Evolutionary conservation across 2,888 invertebrate genomes (phyloP).

Genomic region (Amphipyra tragopoginis): DNA sequence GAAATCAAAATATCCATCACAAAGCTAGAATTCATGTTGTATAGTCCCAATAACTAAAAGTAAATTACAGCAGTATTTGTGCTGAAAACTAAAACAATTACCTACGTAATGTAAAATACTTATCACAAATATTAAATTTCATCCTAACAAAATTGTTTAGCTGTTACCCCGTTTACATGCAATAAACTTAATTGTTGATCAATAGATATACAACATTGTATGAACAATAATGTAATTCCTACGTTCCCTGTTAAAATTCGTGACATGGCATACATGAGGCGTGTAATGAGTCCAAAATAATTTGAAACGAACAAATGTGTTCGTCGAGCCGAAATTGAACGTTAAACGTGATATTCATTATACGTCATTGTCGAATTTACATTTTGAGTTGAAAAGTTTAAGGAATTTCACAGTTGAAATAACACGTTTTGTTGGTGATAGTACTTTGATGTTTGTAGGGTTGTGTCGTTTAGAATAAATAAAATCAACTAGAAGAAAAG

Average conservation of each 20-base stretch:
- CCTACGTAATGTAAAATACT: no score
- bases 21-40: no score
- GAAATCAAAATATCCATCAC: no score
- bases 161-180: slow-evolving; percentile 5
- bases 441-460: slow-evolving; percentile 7
- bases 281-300: slow-evolving; percentile 46
- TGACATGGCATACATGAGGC: slow-evolving; percentile 26
- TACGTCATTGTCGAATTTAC: slow-evolving; percentile 37
- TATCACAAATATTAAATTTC: neutral
- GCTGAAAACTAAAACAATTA: no score
- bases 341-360: slow-evolving; percentile 43
- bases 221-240: slow-evolving; percentile 6
- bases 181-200: slow-evolving; percentile 15
- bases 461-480: neutral
- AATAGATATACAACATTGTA: slow-evolving; percentile 9
- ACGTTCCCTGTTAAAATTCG: slow-evolving; percentile 24
- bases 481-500: no score
- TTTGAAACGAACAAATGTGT: slow-evolving; percentile 36
- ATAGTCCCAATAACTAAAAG: no score
- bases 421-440: slow-evolving; percentile 18
- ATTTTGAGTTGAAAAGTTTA: slow-evolving; percentile 44
- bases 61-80: no score
- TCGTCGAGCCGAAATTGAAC: slow-evolving; percentile 40
- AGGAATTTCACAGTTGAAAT: slow-evolving; percentile 22
- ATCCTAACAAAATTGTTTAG: neutral